Conservation (phyloP, 2,113 vertebrate genomes). For the Pseudorectes ferrugineus region DNA sequence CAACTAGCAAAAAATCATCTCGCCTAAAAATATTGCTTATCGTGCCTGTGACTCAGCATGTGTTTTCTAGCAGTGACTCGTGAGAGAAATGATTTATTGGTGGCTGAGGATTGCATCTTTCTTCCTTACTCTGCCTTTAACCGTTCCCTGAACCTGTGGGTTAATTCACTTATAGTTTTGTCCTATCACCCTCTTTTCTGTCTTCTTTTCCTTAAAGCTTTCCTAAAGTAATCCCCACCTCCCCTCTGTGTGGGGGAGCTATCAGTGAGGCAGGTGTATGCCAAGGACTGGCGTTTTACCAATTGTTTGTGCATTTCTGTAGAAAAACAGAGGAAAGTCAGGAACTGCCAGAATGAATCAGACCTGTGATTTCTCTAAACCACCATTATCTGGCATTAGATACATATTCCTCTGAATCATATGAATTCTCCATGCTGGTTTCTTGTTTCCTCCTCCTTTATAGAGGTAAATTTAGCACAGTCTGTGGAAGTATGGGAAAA, state of each 20-base stretch:
- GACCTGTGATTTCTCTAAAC: background rate
- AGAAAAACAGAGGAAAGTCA: background rate
- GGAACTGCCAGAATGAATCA: background rate
- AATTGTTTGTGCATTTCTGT: background rate
- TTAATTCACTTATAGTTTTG: background rate
- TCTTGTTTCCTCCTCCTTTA: background rate
- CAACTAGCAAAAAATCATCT: background rate
- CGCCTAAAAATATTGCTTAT: background rate
- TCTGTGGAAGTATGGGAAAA: background rate
- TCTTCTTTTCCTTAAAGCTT: background rate
- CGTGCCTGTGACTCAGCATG: background rate
- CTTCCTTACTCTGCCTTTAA: background rate
- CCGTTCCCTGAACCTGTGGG: background rate
- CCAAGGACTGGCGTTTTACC: background rate
- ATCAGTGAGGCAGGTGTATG: background rate
- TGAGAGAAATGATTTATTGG: background rate
- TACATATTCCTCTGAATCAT: background rate
- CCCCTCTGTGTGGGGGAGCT: background rate
- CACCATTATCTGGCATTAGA: background rate
- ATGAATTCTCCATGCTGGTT: background rate
- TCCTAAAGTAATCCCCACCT: background rate
- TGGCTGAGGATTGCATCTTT: background rate
- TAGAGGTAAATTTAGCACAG: background rate
- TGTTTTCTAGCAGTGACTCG: background rate
- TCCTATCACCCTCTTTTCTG: background rate